phyloP scores from a whole-genome alignment of 2,113 vertebrate species.

The Pipra filicauda region DNA sequence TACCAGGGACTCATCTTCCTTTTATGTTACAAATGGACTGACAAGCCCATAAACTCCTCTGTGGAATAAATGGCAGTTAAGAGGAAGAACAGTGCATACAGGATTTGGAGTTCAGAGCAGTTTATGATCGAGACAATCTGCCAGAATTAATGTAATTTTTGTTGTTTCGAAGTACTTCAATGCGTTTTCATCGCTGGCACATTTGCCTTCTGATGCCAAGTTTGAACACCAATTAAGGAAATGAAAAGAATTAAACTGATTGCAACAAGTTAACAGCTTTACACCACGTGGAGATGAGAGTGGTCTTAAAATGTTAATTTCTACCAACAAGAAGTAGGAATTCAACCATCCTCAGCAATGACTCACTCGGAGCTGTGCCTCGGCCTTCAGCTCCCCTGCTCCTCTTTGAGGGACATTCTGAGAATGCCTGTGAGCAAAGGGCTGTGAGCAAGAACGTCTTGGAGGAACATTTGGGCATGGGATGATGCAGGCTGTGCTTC shows the following conservation, averaged over 20 bases:
- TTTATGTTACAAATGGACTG: neutral
- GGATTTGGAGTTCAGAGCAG: neutral
- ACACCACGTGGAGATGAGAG: neutral
- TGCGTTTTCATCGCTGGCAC: neutral
- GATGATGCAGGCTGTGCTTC: neutral
- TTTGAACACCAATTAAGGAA: conserved; percentile 23
- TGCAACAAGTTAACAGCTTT: conserved; percentile 26
- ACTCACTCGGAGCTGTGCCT: neutral
- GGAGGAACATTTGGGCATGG: neutral
- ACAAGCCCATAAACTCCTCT: neutral
- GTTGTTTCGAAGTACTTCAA: neutral
- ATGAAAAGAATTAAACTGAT: conserved; percentile 36
- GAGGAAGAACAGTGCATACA: neutral
- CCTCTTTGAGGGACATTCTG: neutral
- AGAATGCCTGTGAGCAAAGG: neutral
- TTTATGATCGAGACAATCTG: neutral
- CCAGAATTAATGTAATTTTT: neutral
- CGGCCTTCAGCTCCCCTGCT: neutral
- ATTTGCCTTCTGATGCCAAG: neutral
- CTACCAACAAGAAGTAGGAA: neutral
- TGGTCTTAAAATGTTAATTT: neutral
- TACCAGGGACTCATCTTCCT: neutral
- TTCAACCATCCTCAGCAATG: neutral
- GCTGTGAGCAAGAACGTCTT: neutral
- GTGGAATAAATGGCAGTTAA: neutral